Percentiles rank a stretch among this genome's conserved stretches.
Evolutionary conservation across 2,797 vertebrate genomes (phyloP).

Genomic region (Coregonus sp.): DNA sequence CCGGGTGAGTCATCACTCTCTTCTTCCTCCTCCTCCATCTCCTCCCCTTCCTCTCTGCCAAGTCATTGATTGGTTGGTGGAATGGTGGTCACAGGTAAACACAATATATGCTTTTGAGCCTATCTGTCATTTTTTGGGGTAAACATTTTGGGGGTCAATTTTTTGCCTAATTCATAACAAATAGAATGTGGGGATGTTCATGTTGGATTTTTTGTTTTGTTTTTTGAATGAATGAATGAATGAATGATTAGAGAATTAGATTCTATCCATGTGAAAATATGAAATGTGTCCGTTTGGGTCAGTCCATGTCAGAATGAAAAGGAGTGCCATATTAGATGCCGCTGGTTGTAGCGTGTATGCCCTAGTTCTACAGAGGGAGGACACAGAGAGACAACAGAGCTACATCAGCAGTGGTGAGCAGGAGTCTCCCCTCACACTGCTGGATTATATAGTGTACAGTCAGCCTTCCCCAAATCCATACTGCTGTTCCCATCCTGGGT

Average conservation of each 20-base stretch:
- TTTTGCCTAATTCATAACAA: background rate
- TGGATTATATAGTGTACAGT: background rate
- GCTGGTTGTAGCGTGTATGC: background rate
- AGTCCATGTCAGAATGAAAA: background rate
- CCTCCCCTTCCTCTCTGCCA: constrained; percentile 6
- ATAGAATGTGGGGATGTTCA: background rate
- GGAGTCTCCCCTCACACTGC: background rate
- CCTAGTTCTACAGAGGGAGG: background rate
- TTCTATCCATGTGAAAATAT: background rate
- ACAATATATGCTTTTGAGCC: background rate
- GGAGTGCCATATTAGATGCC: background rate
- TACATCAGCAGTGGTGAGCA: background rate
- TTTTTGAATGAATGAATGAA: background rate
- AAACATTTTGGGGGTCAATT: background rate
- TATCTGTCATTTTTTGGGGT: background rate
- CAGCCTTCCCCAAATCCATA: background rate
- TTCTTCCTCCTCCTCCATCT: background rate
- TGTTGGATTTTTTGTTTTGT: background rate
- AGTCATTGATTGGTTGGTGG: background rate
- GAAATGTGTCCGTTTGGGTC: background rate
- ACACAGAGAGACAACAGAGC: background rate
- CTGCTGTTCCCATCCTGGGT: background rate
- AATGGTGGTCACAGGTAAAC: background rate
- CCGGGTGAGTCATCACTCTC: constrained; percentile 77
- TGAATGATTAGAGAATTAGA: background rate